Evolutionary conservation across 1,140 invertebrate genomes (phyloP).

Genomic region (Drosophila ironensis): DNA sequence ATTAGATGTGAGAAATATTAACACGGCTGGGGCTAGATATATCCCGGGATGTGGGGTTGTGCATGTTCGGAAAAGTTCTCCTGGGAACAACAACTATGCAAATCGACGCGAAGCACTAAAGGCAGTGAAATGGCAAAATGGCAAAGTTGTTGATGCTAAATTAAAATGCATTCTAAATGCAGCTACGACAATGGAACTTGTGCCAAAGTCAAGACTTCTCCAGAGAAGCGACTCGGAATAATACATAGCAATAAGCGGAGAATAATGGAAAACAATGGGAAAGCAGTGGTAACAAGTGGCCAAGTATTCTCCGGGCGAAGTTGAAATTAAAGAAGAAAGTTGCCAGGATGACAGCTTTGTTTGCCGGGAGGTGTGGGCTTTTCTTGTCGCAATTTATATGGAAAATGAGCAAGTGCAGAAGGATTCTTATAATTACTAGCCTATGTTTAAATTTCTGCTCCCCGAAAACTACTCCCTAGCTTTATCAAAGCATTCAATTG

Average conservation of each 20-base stretch:
- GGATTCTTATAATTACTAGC: not conserved
- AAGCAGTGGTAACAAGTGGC: not conserved
- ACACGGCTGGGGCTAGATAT: constrained; percentile 24
- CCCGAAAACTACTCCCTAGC: not conserved
- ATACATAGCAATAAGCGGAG: constrained; percentile 38
- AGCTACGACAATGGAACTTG: constrained; percentile 47
- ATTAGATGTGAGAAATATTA: constrained; percentile 75
- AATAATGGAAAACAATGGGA: constrained; percentile 30
- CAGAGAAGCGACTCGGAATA: constrained; percentile 9
- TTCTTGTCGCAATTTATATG: not conserved
- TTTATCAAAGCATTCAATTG: constrained; percentile 39
- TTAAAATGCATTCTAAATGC: constrained; percentile 69
- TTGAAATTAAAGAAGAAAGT: constrained; percentile 8
- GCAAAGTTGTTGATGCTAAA: constrained; percentile 54
- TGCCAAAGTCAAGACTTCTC: constrained; percentile 13
- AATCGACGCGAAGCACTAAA: constrained; percentile 29
- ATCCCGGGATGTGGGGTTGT: not conserved
- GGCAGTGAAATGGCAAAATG: constrained; percentile 53
- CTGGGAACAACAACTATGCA: constrained; percentile 22
- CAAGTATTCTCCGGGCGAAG: not conserved
- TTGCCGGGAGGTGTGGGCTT: not conserved
- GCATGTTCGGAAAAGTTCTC: constrained; percentile 15
- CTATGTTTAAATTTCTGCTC: not conserved
- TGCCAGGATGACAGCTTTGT: not conserved
- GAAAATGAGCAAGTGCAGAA: not conserved